Conservation (phyloP, 2,888 invertebrate species). For the Fragum fragum region DNA sequence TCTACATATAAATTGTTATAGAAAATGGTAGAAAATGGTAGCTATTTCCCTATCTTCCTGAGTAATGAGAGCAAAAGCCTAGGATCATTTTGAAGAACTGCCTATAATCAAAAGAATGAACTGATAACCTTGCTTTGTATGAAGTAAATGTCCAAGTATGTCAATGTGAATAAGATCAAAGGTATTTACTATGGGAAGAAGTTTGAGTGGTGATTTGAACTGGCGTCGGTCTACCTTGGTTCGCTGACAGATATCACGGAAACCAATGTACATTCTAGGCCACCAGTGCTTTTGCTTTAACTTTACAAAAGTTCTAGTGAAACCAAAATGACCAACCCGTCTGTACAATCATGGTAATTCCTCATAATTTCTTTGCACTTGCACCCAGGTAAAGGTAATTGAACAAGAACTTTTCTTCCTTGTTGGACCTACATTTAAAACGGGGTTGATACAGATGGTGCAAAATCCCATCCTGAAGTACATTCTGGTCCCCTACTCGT, state of each 20-base stretch:
- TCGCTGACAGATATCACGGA: constrained; percentile 43
- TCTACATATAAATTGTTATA: constrained; percentile 50
- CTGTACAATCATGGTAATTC: constrained; percentile 15
- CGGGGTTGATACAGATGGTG: constrained; percentile 10
- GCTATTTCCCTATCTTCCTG: constrained; percentile 58
- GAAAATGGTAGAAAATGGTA: constrained; percentile 49
- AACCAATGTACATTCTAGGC: constrained; percentile 28
- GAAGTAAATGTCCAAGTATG: constrained; percentile 38
- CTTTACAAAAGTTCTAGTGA: constrained; percentile 16
- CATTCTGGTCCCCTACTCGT: constrained; percentile 22
- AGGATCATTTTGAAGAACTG: constrained; percentile 58
- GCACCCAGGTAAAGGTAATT: constrained; percentile 31
- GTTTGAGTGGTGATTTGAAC: constrained; percentile 30
- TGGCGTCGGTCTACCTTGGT: too few species aligned
- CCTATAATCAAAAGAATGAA: constrained; percentile 54
- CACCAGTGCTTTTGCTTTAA: constrained; percentile 40
- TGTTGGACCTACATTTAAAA: constrained; percentile 22
- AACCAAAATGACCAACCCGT: constrained; percentile 18
- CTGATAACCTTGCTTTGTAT: constrained; percentile 35
- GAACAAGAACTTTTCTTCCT: constrained; percentile 18
- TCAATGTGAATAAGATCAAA: constrained; percentile 52
- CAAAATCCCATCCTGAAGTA: constrained; percentile 7
- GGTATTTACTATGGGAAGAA: constrained; percentile 34
- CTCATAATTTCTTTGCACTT: constrained; percentile 22
- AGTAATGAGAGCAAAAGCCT: constrained; percentile 60